phyloP scores from a whole-genome alignment of 2,888 invertebrate species.

The Theodoxus fluviatilis region DNA sequence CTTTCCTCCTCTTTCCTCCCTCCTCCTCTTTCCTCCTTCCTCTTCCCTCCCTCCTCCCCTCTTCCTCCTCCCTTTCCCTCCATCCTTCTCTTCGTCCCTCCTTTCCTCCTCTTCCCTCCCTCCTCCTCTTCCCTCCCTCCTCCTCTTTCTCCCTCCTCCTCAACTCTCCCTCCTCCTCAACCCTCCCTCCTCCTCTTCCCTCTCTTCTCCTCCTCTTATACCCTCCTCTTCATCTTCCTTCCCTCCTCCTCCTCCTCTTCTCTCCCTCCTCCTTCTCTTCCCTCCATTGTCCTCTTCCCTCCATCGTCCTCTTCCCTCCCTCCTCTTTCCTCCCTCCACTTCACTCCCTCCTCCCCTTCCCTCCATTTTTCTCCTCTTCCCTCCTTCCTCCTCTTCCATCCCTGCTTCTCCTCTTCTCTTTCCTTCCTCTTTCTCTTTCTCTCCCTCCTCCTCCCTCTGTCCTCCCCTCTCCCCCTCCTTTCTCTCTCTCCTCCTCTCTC shows the following conservation, averaged over 20 bases:
- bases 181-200: background rate
- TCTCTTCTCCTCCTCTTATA: background rate
- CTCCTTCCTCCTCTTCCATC: conserved; percentile 24
- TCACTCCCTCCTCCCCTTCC: conserved; percentile 11
- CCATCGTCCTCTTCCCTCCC: background rate
- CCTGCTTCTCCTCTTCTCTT: background rate
- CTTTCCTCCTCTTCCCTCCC: background rate
- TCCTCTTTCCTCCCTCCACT: background rate
- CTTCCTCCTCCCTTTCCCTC: background rate
- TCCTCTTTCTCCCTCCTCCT: background rate
- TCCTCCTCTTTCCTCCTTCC: background rate
- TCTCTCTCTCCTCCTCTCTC: background rate
- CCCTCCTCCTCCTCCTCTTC: background rate
- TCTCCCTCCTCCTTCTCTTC: background rate
- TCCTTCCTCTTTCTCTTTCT: background rate
- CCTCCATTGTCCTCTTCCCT: too few relatives aligned
- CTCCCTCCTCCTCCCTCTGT: background rate
- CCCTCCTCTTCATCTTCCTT: background rate
- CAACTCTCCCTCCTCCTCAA: background rate
- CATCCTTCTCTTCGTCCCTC: background rate
- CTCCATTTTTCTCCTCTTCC: conserved; percentile 17
- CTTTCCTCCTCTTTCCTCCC: background rate
- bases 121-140: background rate
- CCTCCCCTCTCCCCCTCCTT: background rate
- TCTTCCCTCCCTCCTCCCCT: background rate